Evolutionary conservation across 2,888 invertebrate genomes (phyloP).

Genomic region (Drosophila atripex): DNA sequence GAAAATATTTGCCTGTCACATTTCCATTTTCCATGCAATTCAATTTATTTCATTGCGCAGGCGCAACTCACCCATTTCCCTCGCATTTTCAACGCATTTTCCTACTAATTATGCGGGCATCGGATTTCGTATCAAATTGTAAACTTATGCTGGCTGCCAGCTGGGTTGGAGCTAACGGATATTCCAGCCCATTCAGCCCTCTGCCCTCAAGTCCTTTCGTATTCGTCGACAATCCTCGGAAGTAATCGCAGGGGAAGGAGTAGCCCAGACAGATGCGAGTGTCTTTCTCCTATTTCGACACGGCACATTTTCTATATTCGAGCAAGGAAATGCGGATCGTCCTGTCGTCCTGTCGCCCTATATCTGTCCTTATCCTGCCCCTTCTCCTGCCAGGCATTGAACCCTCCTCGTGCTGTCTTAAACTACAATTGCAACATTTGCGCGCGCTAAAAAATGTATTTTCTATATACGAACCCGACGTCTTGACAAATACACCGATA

Average conservation of each 20-base stretch:
- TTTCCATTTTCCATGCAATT: conserved; percentile 52
- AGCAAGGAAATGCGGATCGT: conserved; percentile 56
- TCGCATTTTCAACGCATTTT: conserved; percentile 45
- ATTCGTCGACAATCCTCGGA: conserved; percentile 5
- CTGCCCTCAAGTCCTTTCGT: conserved; percentile 19
- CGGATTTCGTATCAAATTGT: conserved; percentile 53
- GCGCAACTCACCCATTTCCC: conserved; percentile 42
- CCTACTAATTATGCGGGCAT: conserved; percentile 67
- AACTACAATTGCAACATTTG: conserved; percentile 73
- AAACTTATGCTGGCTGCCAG: conserved; percentile 74
- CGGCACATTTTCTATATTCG: conserved; percentile 31
- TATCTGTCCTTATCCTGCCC: conserved; percentile 3
- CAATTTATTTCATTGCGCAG: conserved; percentile 51
- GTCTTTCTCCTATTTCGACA: conserved; percentile 15
- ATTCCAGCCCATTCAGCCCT: conserved; percentile 22
- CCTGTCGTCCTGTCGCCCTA: conserved; percentile 14
- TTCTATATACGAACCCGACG: conserved; percentile 41
- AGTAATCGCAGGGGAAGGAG: conserved; percentile 10
- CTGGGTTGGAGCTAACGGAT: conserved; percentile 61
- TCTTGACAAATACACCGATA: conserved; percentile 46
- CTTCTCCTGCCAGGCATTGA: neutral
- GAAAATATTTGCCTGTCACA: conserved; percentile 34
- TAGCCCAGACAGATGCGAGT: conserved; percentile 32
- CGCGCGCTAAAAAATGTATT: conserved; percentile 70
- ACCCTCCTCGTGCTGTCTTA: conserved; percentile 51